These are phyloP conservation scores for Helarctos malayanus DNA, from an alignment of 2,797 vertebrate species.

Conservation along the genomic window DNA sequence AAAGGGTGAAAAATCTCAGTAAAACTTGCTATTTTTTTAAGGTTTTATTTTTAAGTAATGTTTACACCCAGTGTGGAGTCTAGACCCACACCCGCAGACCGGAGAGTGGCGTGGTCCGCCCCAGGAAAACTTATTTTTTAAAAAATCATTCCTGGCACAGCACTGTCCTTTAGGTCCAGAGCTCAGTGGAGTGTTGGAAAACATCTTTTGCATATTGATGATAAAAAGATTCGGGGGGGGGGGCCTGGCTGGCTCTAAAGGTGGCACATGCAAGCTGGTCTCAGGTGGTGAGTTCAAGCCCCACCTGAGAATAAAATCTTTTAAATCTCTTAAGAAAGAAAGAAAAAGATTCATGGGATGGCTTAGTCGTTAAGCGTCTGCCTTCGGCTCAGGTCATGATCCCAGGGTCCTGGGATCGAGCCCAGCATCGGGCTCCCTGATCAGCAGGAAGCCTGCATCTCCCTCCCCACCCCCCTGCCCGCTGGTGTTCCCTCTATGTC, in stretches of 20 bases:
- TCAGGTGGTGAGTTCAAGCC: neutral
- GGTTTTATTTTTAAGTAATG: neutral
- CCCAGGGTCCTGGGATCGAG: no score
- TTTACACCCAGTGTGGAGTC: neutral
- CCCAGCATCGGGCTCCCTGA: no score
- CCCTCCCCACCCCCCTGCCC: no score
- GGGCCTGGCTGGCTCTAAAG: neutral
- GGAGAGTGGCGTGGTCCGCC: neutral
- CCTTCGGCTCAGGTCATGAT: no score
- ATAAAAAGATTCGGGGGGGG: neutral
- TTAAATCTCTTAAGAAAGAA: neutral
- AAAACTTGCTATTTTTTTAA: neutral
- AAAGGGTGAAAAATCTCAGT: neutral
- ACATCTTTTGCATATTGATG: neutral
- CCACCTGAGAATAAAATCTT: neutral
- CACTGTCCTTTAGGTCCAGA: neutral
- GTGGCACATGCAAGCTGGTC: neutral
- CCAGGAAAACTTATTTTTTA: neutral
- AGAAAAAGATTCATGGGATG: neutral
- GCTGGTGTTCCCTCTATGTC: no score
- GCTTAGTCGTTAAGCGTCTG: no score
- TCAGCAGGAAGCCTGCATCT: no score
- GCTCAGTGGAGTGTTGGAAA: neutral
- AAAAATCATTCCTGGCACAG: neutral
- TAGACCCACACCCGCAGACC: neutral